Conservation (phyloP, 2,797 vertebrate genomes). For the Alcedo quadribrachys region DNA sequence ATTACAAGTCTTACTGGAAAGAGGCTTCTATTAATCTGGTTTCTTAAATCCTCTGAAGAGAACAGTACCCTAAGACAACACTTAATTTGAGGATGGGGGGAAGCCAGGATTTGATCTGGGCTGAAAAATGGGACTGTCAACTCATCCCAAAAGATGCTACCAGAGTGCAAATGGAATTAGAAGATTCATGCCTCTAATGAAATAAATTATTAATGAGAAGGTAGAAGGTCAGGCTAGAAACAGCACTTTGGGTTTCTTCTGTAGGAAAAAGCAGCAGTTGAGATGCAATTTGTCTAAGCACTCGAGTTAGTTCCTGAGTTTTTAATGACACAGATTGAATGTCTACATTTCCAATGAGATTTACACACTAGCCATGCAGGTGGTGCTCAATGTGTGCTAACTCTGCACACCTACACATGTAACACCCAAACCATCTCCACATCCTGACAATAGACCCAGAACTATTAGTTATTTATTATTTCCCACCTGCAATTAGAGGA, state of each 20-base stretch:
- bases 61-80: neutral
- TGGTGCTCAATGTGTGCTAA: neutral
- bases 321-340: neutral
- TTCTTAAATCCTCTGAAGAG: neutral
- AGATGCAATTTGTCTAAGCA: neutral
- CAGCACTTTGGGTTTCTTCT: neutral
- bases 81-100: neutral
- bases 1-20: neutral
- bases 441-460: neutral
- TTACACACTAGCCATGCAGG: neutral
- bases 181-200: neutral
- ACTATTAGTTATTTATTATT: neutral
- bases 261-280: neutral
- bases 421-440: neutral
- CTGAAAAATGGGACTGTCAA: neutral
- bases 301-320: neutral
- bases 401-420: neutral
- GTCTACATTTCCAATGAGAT: neutral
- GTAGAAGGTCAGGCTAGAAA: neutral
- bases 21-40: neutral
- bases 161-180: neutral
- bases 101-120: neutral
- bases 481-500: neutral
- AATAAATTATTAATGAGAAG: neutral
- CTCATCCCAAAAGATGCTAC: neutral